phyloP scores from a whole-genome alignment of 1,140 invertebrate genomes.

The Andrena cerasifolii region DNA sequence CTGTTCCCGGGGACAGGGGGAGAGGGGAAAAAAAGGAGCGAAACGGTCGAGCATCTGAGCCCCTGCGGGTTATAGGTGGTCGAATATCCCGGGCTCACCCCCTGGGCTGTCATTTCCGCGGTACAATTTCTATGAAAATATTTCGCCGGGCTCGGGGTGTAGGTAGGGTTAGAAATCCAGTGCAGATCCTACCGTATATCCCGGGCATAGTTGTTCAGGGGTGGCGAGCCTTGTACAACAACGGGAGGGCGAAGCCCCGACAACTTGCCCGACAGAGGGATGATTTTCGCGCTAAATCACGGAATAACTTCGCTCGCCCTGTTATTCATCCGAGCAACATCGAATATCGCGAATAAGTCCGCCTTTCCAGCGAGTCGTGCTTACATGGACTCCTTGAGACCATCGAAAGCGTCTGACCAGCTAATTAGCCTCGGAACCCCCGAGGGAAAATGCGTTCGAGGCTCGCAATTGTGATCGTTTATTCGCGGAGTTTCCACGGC shows the following conservation, averaged over 20 bases:
- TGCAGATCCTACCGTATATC: conserved; percentile 44
- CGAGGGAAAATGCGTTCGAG: conserved; percentile 27
- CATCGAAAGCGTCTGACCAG: conserved; percentile 40
- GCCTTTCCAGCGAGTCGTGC: conserved; percentile 19
- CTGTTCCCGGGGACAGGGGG: conserved; percentile 32
- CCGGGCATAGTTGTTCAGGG: conserved; percentile 34
- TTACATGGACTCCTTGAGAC: conserved; percentile 35
- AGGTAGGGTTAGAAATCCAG: conserved; percentile 48
- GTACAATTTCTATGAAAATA: conserved; percentile 76
- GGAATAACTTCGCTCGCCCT: conserved; percentile 69
- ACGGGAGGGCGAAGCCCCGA: conserved; percentile 51
- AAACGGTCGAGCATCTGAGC: conserved; percentile 63
- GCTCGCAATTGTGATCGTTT: conserved; percentile 65
- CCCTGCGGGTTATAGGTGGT: conserved; percentile 69
- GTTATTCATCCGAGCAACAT: conserved; percentile 26
- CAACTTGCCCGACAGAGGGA: conserved; percentile 54
- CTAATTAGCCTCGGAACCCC: conserved; percentile 60
- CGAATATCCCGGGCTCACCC: conserved; percentile 37
- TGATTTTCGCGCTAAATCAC: conserved; percentile 73
- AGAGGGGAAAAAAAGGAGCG: conserved; percentile 15
- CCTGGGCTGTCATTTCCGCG: conserved; percentile 65
- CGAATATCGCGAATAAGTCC: conserved; percentile 26
- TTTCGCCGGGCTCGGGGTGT: conserved; percentile 45
- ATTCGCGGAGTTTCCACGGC: conserved; percentile 34
- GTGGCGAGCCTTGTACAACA: conserved; percentile 51